Evolutionary conservation across 2,888 invertebrate genomes (phyloP).

Genomic region (Vesta saturnalis): DNA sequence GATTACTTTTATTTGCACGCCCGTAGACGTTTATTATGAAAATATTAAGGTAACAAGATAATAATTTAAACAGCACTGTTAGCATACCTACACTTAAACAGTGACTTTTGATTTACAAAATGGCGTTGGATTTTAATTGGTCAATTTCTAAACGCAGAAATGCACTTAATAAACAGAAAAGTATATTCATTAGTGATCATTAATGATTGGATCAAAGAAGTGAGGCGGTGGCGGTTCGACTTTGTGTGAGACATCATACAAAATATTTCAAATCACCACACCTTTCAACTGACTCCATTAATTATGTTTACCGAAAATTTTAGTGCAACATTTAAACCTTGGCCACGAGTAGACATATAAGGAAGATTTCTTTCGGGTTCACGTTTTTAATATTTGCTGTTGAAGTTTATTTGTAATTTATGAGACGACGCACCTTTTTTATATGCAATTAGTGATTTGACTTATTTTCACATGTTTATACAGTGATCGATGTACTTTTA

Average conservation of each 20-base stretch:
- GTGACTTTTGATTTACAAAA: neutral
- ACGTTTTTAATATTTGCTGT: constrained; percentile 21
- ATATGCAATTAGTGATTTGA: neutral
- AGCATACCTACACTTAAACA: neutral
- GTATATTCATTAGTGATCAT: constrained; percentile 41
- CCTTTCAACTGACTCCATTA: constrained; percentile 43
- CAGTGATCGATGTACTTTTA: constrained; percentile 3
- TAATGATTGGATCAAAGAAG: constrained; percentile 44
- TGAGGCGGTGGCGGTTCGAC: constrained; percentile 38
- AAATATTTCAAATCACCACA: constrained; percentile 43
- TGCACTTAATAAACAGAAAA: constrained; percentile 4
- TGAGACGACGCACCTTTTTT: neutral
- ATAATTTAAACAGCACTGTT: neutral
- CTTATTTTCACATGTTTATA: neutral
- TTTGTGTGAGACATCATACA: constrained; percentile 44
- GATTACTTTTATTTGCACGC: neutral
- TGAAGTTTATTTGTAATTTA: neutral
- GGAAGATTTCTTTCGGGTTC: constrained; percentile 25
- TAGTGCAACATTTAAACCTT: constrained; percentile 21
- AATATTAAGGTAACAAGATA: neutral
- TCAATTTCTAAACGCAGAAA: constrained; percentile 1
- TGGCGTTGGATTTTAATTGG: neutral
- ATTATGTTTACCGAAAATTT: constrained; percentile 36
- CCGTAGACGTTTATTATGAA: neutral
- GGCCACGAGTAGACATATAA: constrained; percentile 17